Conservation (phyloP, 2,888 invertebrate species). For the Prosopocoilus inquinatus region DNA sequence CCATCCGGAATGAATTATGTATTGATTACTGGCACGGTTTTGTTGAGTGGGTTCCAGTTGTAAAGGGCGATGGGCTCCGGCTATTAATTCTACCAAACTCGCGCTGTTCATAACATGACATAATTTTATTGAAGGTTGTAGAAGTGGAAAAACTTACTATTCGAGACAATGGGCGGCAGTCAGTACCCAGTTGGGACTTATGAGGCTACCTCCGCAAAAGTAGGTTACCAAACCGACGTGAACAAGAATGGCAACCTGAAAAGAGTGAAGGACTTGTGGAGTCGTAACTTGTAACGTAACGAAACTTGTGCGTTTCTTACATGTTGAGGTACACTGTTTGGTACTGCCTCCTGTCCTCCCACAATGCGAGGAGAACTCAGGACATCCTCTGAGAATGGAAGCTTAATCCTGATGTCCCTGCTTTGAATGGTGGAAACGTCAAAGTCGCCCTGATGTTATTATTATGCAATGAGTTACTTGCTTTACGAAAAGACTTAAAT, state of each 20-base stretch:
- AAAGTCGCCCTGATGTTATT: not conserved
- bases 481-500: too few species aligned
- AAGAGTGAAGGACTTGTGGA: not conserved
- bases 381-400: not conserved
- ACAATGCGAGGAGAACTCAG: not conserved
- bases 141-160: conserved; percentile 2
- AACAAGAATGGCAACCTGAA: conserved; percentile 22
- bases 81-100: conserved; percentile 23
- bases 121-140: not conserved
- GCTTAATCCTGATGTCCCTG: not conserved
- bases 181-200: conserved; percentile 52
- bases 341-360: conserved; percentile 2
- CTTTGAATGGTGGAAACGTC: not conserved
- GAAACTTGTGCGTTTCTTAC: not conserved
- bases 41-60: conserved; percentile 38
- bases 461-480: too few species aligned
- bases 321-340: not conserved
- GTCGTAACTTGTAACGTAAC: not conserved
- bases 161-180: conserved; percentile 55
- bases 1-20: conserved; percentile 23
- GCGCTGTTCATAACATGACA: conserved; percentile 47
- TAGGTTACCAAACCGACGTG: conserved; percentile 41
- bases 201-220: conserved; percentile 56
- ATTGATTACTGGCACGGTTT: conserved; percentile 21
- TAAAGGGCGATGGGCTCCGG: conserved; percentile 38